Evolutionary conservation across 2,113 vertebrate genomes (phyloP).

Genomic region (Melozone crissalis): DNA sequence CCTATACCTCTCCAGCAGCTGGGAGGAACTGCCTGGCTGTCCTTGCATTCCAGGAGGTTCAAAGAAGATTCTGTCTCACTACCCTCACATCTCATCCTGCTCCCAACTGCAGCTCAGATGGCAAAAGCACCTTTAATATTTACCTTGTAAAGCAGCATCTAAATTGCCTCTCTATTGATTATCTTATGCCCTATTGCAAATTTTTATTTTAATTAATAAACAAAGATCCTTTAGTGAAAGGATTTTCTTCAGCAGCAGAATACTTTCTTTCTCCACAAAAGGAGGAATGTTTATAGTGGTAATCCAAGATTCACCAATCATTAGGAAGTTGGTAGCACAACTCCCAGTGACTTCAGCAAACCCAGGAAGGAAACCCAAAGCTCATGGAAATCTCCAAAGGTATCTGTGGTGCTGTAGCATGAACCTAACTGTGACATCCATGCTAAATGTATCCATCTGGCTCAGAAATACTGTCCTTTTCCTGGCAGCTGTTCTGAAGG

Average conservation of each 20-base stretch:
- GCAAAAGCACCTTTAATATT: neutral
- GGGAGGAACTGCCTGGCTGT: neutral
- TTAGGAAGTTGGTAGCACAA: neutral
- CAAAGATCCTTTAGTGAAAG: neutral
- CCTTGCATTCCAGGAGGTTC: neutral
- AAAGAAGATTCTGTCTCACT: neutral
- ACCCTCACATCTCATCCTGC: neutral
- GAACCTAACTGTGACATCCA: neutral
- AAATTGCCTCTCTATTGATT: neutral
- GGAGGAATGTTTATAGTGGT: neutral
- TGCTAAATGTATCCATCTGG: neutral
- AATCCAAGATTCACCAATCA: neutral
- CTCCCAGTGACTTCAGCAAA: neutral
- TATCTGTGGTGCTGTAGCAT: neutral
- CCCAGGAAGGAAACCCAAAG: neutral
- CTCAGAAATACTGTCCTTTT: neutral
- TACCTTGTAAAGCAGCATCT: neutral
- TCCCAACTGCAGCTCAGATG: neutral
- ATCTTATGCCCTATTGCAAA: neutral
- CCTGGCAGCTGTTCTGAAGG: neutral
- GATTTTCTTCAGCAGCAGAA: neutral
- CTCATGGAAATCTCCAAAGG: neutral
- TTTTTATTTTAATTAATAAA: neutral
- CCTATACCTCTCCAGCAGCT: neutral
- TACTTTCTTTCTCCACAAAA: neutral